Base-by-base conservation (phyloP, 2,888 invertebrate species). In the Helleia helle region DNA sequence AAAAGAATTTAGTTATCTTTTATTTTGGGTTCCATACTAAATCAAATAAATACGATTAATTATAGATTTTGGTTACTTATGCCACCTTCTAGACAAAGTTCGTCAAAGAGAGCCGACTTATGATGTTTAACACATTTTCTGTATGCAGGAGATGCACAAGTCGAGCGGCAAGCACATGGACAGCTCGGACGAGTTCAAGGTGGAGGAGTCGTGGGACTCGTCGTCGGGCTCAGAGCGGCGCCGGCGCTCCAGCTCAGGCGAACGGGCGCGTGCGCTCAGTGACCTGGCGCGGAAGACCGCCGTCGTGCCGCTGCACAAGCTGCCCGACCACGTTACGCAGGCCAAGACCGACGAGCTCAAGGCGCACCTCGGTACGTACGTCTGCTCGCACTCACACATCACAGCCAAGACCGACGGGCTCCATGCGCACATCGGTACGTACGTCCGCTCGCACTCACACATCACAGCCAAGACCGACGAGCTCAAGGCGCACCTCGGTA, bases 91-190 rank as follows among this genome's bases (percentile, higher is more conserved):
- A n/a, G n/a, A n/a, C n/a, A n/a, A n/a, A n/a, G n/a, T n/a, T n/a
- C n/a, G n/a, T n/a, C n/a, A n/a, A n/a, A n/a, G n/a, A n/a, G n/a
- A n/a, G n/a, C n/a, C n/a, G n/a, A n/a, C n/a, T n/a, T n/a, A n/a
- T n/a, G 27, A 27, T 27, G n/a, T n/a, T n/a, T 11, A n/a, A 27
- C 9, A n/a, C n/a, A n/a, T 14, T 8, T 11, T 7, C 14, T 13
- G 11, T 15, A 22, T 11, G n/a, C 60, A 84, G 86, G 86, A 86
- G 54, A 79, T 83, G 71, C 85, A 86, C 65, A 86, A 86, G 46
- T 81, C 83, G 1, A 81, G 81, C 62, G 85, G 86, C 48, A 85
- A 86, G 49, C 86, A 86, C 65, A 85, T 83, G 84, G 86, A 86
- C 58, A 84, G 81, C 42, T 84, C 84, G 1, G 83, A 86, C 58